A percentile compares a stretch with the other conserved stretches of the same genome.
Conservation (phyloP, 2,113 vertebrate species). For the Gobius niger region DNA sequence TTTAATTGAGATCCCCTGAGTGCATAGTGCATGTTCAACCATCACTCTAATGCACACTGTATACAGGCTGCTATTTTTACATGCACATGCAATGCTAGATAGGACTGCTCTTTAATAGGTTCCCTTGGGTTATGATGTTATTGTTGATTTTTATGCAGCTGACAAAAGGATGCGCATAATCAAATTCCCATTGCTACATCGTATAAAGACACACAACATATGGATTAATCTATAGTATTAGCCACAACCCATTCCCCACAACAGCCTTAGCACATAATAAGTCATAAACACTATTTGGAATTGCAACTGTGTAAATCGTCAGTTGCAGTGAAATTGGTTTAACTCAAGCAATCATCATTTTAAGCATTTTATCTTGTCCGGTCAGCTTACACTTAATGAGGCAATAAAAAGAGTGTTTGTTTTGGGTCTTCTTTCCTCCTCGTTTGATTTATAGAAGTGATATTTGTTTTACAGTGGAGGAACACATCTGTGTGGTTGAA, state of each 20-base stretch:
- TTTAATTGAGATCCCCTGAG: conserved; percentile 61
- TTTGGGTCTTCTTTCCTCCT: conserved; percentile 11
- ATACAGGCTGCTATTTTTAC: conserved; percentile 49
- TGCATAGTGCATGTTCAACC: conserved; percentile 41
- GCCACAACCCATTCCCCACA: neutral
- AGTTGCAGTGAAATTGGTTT: conserved; percentile 23
- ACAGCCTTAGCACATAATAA: neutral
- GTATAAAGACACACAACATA: conserved; percentile 13
- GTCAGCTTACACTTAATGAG: conserved; percentile 35
- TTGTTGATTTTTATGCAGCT: conserved; percentile 51
- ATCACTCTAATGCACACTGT: conserved; percentile 44
- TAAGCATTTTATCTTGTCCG: conserved; percentile 28
- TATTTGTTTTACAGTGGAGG: conserved; percentile 17
- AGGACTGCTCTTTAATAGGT: conserved; percentile 58
- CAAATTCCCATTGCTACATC: conserved; percentile 29
- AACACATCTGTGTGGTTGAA: conserved; percentile 22
- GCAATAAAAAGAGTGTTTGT: conserved; percentile 40
- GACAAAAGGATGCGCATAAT: conserved; percentile 49
- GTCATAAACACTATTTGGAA: neutral
- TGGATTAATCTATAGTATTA: neutral
- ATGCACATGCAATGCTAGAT: conserved; percentile 22
- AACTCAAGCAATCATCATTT: conserved; percentile 28
- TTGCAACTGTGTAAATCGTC: conserved; percentile 16
- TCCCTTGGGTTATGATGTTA: conserved; percentile 59
- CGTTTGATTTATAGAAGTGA: conserved; percentile 29